Evolutionary conservation across 2,888 invertebrate species (phyloP), one percentile per base, ranked within the genome.

Genomic region (Patella caerulea): DNA sequence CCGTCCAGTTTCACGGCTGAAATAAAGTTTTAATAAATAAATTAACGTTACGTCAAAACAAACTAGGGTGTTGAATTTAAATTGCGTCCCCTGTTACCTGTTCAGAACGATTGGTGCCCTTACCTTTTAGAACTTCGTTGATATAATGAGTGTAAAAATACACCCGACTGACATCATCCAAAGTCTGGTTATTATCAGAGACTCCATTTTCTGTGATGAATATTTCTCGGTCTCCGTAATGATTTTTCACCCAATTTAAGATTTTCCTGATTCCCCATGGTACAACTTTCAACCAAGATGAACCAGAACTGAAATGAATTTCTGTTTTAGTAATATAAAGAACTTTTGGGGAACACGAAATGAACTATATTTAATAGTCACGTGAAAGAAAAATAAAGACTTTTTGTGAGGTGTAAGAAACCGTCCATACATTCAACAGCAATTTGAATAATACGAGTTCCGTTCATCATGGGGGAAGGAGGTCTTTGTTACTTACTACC

Each of bases 71-170:
- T 45, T 45, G 45, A 45, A 45, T 45, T 45, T 45, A 45, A 45
- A 45, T 45, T 9, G 45, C 45, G 9, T 9, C 45, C 45, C 7
- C 9, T 45, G 45, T 5, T 34, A 34, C 5, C 34, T 34, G 34
- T 34, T 34, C 0, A 45, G 1, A 45, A 45, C 45, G 45, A 9
- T 9, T 0, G 1, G 0, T 9, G 45, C 1, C 56, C 72, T 75
- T 78, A 90, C 90, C 89, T 86, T 90, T 89, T 9, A 90, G 79
- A 54, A 89, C 84, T 72, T 90, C 88, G 74, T 89, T 89, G 29
- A 88, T 86, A 79, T 90, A 88, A 9, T 71, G 56, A 19, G 79
- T 83, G 81, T 86, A 88, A 82, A 80, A 90, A 55, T 82, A 74
- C n/a, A 86, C 79, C 45, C 90, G 81, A 45, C 77, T 74, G 1